These are phyloP conservation scores for Protomyctophum bolini DNA, from an alignment of 2,113 vertebrate genomes.

Conservation along the genomic window DNA sequence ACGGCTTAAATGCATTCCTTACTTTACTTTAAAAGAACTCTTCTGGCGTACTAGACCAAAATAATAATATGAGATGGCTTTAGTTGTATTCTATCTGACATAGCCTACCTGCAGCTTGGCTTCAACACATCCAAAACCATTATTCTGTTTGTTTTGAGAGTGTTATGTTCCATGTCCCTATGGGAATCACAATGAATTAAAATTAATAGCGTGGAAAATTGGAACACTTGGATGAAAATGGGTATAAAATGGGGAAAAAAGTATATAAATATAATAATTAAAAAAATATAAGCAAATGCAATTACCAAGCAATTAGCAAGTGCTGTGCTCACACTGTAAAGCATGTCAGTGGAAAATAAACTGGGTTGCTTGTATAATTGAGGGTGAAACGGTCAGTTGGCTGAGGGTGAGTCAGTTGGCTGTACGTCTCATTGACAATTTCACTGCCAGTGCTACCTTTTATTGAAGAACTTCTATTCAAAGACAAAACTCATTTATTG, in stretches of 20 bases:
- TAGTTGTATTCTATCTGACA: neutral
- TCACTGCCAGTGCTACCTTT: neutral
- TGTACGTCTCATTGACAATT: neutral
- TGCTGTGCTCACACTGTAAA: neutral
- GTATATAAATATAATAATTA: too few relatives aligned
- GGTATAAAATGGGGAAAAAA: neutral
- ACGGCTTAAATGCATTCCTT: slow-evolving; percentile 29
- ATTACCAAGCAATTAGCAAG: slow-evolving; percentile 8
- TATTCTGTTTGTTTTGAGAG: neutral
- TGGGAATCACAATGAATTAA: neutral
- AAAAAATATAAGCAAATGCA: neutral
- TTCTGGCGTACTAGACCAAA: neutral
- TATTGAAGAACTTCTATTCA: slow-evolving; percentile 8
- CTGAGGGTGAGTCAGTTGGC: too few relatives aligned
- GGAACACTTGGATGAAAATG: neutral
- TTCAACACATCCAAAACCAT: neutral
- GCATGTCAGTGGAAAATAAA: neutral
- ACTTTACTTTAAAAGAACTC: slow-evolving; percentile 16
- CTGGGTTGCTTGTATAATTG: neutral
- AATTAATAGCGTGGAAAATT: neutral
- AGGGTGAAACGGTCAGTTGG: neutral
- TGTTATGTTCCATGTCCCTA: neutral
- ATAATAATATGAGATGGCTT: neutral
- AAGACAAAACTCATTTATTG: neutral
- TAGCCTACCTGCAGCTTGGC: neutral